phyloP scores from a whole-genome alignment of 2,113 vertebrate species.

The Anthoscopus minutus region DNA sequence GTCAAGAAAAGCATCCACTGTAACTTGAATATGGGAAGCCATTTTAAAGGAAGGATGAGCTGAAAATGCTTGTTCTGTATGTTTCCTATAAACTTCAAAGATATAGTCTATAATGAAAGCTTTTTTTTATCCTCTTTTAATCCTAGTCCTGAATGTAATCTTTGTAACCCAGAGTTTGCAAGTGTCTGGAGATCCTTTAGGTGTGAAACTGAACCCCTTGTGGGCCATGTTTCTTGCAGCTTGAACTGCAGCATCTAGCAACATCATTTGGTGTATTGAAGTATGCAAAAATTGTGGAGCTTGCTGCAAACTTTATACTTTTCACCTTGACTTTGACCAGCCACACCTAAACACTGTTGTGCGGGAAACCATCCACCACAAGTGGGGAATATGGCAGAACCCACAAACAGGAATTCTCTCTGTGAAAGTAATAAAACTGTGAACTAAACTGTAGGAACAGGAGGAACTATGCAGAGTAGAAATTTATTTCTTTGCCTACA shows the following conservation, averaged over 20 bases:
- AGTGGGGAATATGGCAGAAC: neutral
- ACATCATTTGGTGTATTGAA: neutral
- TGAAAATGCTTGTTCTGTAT: neutral
- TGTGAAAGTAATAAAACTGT: neutral
- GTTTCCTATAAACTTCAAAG: neutral
- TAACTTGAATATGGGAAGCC: neutral
- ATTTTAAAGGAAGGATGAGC: neutral
- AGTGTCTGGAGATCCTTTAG: neutral
- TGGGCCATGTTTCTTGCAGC: neutral
- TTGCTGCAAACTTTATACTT: neutral
- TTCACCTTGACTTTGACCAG: neutral
- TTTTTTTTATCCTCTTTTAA: neutral
- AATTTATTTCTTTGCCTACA: neutral
- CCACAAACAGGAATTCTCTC: neutral
- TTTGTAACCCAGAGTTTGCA: neutral
- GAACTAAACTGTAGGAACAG: neutral
- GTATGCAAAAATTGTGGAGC: neutral
- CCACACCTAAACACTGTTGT: neutral
- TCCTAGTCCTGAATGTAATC: neutral
- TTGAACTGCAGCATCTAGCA: neutral
- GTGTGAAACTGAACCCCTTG: neutral
- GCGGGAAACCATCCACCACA: neutral
- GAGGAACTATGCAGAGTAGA: neutral
- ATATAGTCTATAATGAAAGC: neutral
- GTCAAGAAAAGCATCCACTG: neutral